Base-by-base conservation (phyloP, 1,140 invertebrate genomes). In the Dermatophagoides farinae region DNA sequence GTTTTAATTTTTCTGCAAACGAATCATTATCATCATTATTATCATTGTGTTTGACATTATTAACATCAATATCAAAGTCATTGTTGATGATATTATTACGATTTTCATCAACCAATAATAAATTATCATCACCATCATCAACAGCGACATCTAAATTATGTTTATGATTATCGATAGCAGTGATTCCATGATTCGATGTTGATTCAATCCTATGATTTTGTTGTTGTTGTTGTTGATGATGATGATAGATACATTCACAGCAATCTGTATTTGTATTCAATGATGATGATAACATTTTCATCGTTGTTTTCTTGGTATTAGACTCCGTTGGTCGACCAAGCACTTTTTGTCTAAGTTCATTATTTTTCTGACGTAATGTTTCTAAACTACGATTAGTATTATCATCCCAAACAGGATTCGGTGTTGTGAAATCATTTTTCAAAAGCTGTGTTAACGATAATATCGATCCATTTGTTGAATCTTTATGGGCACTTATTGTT, bases 271-370 rank as follows among this genome's bases (percentile, higher is more conserved):
- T 31, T 31, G 31, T 8, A 2, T 31, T 31, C 31, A 8, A 31
- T 31, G 8, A 2, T 2, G 31, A 31, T 31, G 31, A 31, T 31
- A 31, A 31, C 31, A 31, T 31, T 31, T 31, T 31, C 31, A 31
- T 31, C 31, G 31, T 31, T 31, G 2, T 31, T 8, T 31, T 31
- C 8, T 31, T 8, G 31, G 2, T 31, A 31, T 2, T 31, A 4
- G 2, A 2, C 2, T 31, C 8, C 31, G 31, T 31, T 8, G 31
- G 31, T 25, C 14, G 2, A 6, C 53, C 53, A 38, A 38, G 53
- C 5, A 55, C 53, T 44, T 55, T 55, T 44, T 55, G 53, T 44
- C 39, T 14, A 55, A 55, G 14, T 38, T 55, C 53, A 12, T 25
- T 12, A 25, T 55, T n/a, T 18, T 55, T n/a, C 23, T 55, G 53